These are phyloP conservation scores for Rallus limicola DNA, from an alignment of 2,113 vertebrate species.

Conservation along the genomic window DNA sequence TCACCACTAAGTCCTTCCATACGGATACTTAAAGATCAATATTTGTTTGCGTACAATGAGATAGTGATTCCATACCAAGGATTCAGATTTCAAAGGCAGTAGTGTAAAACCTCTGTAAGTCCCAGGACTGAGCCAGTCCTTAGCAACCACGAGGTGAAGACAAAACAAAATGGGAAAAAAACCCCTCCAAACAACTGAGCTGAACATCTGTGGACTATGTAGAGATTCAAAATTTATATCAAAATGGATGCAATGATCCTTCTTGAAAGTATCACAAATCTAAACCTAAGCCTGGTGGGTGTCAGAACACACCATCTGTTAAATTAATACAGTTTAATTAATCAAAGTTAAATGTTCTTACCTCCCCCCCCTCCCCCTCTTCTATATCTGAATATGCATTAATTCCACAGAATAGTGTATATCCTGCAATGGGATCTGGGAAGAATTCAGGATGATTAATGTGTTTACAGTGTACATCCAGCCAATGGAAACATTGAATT, in stretches of 20 bases:
- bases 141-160: neutral
- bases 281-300: constrained; percentile 52
- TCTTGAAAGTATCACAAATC: constrained; percentile 50
- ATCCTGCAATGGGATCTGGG: neutral
- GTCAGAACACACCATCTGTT: constrained; percentile 64
- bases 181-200: neutral
- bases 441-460: constrained; percentile 48
- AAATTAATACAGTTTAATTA: constrained; percentile 64
- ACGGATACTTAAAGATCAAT: neutral
- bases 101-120: neutral
- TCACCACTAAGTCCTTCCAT: neutral
- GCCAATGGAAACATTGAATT: constrained; percentile 15
- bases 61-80: neutral
- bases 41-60: neutral
- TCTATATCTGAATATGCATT: neutral
- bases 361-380: neutral
- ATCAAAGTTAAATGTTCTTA: constrained; percentile 57
- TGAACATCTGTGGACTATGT: constrained; percentile 34
- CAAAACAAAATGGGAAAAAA: neutral
- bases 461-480: constrained; percentile 56
- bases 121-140: neutral
- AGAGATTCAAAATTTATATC: constrained; percentile 30
- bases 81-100: neutral
- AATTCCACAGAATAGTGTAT: neutral
- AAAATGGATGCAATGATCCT: constrained; percentile 44